Evolutionary conservation across 2,113 vertebrate genomes (phyloP).

Genomic region (Cryptotis parvus): DNA sequence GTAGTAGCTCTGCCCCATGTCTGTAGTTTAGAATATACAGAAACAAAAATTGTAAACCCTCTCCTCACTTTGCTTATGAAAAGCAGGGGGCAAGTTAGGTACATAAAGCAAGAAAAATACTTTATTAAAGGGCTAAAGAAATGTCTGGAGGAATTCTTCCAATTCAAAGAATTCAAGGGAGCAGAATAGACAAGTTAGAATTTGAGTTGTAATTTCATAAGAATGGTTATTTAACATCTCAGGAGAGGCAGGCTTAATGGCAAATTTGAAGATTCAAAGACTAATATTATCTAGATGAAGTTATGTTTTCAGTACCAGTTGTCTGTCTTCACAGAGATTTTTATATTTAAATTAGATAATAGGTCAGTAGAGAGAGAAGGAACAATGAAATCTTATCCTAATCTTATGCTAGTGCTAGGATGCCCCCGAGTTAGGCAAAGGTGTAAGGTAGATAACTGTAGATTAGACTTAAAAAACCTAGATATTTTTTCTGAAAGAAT

Average conservation of each 20-base stretch:
- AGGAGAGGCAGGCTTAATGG: neutral
- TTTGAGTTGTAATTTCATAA: neutral
- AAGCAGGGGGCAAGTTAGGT: neutral
- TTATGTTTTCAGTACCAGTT: neutral
- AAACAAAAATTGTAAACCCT: neutral
- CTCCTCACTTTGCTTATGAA: neutral
- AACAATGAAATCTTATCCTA: too few species aligned
- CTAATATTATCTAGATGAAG: neutral
- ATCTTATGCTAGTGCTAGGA: too few species aligned
- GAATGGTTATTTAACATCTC: neutral
- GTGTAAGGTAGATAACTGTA: neutral
- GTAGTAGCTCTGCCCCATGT: too few species aligned
- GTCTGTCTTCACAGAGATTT: neutral
- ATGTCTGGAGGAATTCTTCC: neutral
- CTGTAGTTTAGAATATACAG: neutral
- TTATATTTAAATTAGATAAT: neutral
- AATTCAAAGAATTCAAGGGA: conserved; percentile 12
- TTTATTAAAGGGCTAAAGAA: neutral
- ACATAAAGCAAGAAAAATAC: neutral
- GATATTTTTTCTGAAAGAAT: neutral
- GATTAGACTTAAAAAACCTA: neutral
- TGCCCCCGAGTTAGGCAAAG: neutral
- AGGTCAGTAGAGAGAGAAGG: neutral
- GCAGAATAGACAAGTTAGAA: neutral
- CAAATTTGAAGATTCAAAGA: neutral